These are phyloP conservation scores for Dendrolimus pini DNA, from an alignment of 2,888 invertebrate species.

Conservation along the genomic window DNA sequence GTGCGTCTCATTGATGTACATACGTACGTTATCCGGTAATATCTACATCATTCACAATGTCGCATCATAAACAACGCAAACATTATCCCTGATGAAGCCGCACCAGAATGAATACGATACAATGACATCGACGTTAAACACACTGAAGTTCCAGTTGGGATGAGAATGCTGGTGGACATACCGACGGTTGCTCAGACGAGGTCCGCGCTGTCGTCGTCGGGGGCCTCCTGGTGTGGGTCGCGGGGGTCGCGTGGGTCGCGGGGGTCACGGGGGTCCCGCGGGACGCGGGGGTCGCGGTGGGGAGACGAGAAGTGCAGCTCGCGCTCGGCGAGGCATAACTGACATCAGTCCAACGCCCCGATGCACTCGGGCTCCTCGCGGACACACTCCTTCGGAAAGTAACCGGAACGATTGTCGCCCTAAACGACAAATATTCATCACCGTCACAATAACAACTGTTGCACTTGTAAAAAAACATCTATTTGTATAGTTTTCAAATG, in stretches of 20 bases:
- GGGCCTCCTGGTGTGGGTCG: slow-evolving; percentile 12
- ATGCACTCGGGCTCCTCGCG: slow-evolving; percentile 76
- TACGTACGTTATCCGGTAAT: no score
- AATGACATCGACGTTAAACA: no score
- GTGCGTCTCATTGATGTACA: no score
- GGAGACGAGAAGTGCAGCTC: slow-evolving; percentile 39
- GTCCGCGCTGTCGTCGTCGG: slow-evolving; percentile 19
- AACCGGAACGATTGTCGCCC: slow-evolving; percentile 78
- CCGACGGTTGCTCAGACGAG: slow-evolving; percentile 19
- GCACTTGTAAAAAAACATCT: no score
- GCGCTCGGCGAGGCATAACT: slow-evolving; percentile 65
- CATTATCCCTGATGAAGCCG: no score
- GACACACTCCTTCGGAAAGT: slow-evolving; percentile 89
- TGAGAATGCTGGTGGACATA: no score
- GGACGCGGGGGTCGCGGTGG: slow-evolving; percentile 10
- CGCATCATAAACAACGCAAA: no score
- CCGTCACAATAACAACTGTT: no score
- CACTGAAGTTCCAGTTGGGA: no score
- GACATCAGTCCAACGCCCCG: slow-evolving; percentile 70
- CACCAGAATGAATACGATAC: no score
- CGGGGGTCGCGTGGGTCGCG: slow-evolving; percentile 14
- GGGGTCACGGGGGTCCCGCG: slow-evolving; percentile 13
- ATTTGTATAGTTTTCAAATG: no score
- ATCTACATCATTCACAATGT: no score
- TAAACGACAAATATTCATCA: slow-evolving; percentile 15